Conservation (phyloP, 2,113 vertebrate species). For the Gymnogyps californianus region DNA sequence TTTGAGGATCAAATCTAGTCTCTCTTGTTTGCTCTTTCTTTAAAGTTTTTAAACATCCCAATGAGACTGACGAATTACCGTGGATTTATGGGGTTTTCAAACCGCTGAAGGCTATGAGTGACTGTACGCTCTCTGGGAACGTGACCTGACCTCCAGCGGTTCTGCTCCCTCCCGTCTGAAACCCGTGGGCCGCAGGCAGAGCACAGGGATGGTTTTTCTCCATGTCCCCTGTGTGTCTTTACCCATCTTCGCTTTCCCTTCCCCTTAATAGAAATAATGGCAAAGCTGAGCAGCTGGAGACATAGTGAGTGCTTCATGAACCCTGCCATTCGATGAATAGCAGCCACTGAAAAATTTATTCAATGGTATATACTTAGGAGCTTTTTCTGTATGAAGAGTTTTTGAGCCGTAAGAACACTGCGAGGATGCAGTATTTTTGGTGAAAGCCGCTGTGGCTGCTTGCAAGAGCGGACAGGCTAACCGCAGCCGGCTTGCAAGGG, state of each 20-base stretch:
- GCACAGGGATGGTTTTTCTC: neutral
- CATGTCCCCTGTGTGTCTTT: neutral
- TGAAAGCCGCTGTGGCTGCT: neutral
- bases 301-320: neutral
- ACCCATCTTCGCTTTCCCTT: neutral
- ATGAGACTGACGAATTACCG: neutral
- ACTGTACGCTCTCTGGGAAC: rapidly evolving
- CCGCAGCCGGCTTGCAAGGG: rapidly evolving
- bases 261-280: neutral
- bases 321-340: neutral
- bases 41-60: neutral
- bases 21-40: neutral
- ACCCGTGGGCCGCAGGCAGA: neutral
- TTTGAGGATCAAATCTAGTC: neutral
- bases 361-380: neutral
- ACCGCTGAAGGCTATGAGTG: rapidly evolving
- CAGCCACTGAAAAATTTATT: neutral
- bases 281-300: neutral
- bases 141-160: neutral
- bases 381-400: neutral
- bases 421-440: neutral
- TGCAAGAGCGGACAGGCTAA: neutral
- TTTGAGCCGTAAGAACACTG: neutral
- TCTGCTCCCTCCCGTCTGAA: neutral
- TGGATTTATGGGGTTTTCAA: neutral